These are phyloP conservation scores for Enteromius afrohamiltoni DNA, from an alignment of 2,797 vertebrate species.

Conservation along the genomic window DNA sequence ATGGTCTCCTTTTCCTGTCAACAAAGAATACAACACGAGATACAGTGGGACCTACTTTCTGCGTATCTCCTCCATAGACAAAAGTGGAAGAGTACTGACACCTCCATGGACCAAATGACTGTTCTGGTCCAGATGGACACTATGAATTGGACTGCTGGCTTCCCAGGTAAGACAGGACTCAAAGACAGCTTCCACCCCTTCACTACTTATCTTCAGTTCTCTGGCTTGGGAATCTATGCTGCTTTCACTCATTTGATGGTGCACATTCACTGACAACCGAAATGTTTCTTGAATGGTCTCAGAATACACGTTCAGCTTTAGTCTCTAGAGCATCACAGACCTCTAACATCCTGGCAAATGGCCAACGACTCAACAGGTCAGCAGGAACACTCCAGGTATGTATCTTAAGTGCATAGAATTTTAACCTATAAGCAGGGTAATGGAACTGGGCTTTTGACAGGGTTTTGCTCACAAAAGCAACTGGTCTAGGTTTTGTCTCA, in stretches of 20 bases:
- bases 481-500: neutral
- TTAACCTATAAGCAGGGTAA: neutral
- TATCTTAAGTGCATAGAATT: neutral
- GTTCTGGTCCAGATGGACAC: too few species aligned
- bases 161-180: slow-evolving; percentile 16
- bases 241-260: too few species aligned
- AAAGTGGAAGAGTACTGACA: neutral
- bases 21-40: neutral
- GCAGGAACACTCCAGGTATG: neutral
- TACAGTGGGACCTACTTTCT: neutral
- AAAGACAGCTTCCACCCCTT: slow-evolving; percentile 43
- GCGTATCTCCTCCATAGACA: neutral
- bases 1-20: neutral
- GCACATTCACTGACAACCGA: neutral
- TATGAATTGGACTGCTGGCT: neutral
- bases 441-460: neutral
- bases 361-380: neutral
- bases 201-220: neutral
- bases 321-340: neutral
- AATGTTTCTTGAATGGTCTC: neutral
- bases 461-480: neutral
- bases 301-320: neutral
- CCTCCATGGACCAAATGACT: neutral
- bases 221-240: too few species aligned
- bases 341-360: neutral